phyloP scores from a whole-genome alignment of 1,140 invertebrate species.

The Cydia amplana region DNA sequence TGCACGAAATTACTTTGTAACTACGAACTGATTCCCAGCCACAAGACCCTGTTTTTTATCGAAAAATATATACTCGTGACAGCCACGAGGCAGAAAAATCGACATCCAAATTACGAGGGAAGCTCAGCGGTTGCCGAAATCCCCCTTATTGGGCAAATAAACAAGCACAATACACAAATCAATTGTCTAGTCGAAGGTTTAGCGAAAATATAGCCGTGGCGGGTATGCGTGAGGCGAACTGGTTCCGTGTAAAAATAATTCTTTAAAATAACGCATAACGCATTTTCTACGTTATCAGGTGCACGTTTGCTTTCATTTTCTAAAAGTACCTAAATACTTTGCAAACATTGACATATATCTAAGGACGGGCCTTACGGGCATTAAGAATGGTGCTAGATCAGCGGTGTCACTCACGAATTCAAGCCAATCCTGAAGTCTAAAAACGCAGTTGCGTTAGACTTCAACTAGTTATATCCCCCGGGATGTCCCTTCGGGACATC shows the following conservation, averaged over 20 bases:
- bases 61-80: background rate
- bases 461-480: too few species aligned
- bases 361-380: too few species aligned
- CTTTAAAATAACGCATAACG: background rate
- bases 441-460: too few species aligned
- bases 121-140: slow-evolving; percentile 54
- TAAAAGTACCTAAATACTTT: too few species aligned
- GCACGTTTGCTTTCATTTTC: too few species aligned
- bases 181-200: slow-evolving; percentile 54
- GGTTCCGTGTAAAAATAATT: slow-evolving; percentile 38
- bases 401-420: too few species aligned
- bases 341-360: too few species aligned
- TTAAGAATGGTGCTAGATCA: too few species aligned
- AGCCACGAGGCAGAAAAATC: slow-evolving; percentile 15
- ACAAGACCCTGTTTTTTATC: background rate
- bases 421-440: too few species aligned
- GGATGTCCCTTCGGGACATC: too few species aligned
- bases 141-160: slow-evolving; percentile 61
- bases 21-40: background rate
- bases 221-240: slow-evolving; percentile 5
- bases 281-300: too few species aligned
- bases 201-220: slow-evolving; percentile 40
- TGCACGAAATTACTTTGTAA: background rate
- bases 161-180: slow-evolving; percentile 56
- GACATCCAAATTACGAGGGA: slow-evolving; percentile 36